Evolutionary conservation across 2,888 invertebrate genomes (phyloP).

Genomic region (Teleogryllus oceanicus): DNA sequence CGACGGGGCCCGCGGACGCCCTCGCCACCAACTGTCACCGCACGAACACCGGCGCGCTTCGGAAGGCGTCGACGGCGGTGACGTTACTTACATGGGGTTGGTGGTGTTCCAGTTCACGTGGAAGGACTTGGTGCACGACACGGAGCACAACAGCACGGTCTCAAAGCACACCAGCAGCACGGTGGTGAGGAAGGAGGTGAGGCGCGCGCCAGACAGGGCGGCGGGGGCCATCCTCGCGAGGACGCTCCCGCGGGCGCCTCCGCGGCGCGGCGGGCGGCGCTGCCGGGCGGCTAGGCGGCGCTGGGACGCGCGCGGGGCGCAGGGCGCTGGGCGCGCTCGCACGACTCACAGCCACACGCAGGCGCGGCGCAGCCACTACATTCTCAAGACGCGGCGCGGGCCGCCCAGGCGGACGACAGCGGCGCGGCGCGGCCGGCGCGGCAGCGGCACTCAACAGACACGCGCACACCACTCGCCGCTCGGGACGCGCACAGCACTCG

Average conservation of each 20-base stretch:
- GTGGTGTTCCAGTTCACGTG: constrained; percentile 89
- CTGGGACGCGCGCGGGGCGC: neutral
- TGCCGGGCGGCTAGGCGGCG: neutral
- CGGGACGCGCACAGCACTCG: neutral
- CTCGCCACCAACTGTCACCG: too few species aligned
- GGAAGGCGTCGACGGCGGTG: too few species aligned
- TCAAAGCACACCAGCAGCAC: constrained; percentile 41
- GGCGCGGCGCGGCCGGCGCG: neutral
- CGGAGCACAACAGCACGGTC: constrained; percentile 61
- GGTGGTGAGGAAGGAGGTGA: constrained; percentile 32
- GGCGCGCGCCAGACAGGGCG: neutral
- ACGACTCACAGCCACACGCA: neutral
- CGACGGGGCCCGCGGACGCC: too few species aligned
- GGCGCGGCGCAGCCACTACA: neutral
- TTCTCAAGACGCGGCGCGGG: constrained; percentile 6
- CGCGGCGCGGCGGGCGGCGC: neutral
- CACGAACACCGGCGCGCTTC: too few species aligned
- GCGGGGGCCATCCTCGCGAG: neutral
- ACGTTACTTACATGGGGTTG: constrained; percentile 69
- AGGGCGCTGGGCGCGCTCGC: neutral
- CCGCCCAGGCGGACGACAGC: neutral
- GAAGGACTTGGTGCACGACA: constrained; percentile 77
- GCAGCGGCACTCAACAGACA: neutral
- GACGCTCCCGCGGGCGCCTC: neutral
- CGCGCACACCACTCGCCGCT: neutral